Evolutionary conservation across 2,113 vertebrate species (phyloP), one percentile per base, ranked within the genome.

Genomic region (Burhinus oedicnemus): DNA sequence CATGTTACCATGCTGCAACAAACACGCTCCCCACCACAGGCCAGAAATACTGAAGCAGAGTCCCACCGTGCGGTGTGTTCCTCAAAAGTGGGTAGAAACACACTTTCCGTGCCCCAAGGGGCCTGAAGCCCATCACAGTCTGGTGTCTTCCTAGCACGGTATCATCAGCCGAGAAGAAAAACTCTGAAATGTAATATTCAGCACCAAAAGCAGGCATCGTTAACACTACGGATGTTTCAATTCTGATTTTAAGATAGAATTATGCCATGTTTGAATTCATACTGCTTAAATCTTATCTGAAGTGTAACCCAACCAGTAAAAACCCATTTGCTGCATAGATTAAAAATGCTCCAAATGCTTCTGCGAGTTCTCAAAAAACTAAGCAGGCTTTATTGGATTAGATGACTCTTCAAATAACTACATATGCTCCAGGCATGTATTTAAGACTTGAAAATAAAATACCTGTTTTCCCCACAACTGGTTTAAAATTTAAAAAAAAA

Each of bases 201-300:
- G 69, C 61, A 26, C 61, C 62, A 32, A 87, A 55, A 52, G 3
- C 1, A 0, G 2, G 5, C 13, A 3, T 26, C 60, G 5, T 49
- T 19, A 54, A 22, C 51, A 0, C 38, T 5, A 23, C 11, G 5
- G 54, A 7, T 7, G 20, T 44, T 21, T 87, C 42, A 14, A 27
- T n/a, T 55, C n/a, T 6, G 12, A 32, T 75, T 81, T 42, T 47
- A 13, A 55, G 26, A 22, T 1, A 21, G 52, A 22, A 68, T 47
- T 49, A 18, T 8, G 30, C 68, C 54, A 3, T 1, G 2, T 52
- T 49, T 42, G 54, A 42, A 42, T 60, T 40, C 52, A 17, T 18
- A 45, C 7, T 9, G 27, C 34, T 69, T 10, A 8, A 36, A 45
- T 68, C 10, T 0, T 15, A 21, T 6, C 75, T 30, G 45, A 45